Evolutionary conservation across 2,888 invertebrate species (phyloP).

Genomic region (Drosophila aldrichi): DNA sequence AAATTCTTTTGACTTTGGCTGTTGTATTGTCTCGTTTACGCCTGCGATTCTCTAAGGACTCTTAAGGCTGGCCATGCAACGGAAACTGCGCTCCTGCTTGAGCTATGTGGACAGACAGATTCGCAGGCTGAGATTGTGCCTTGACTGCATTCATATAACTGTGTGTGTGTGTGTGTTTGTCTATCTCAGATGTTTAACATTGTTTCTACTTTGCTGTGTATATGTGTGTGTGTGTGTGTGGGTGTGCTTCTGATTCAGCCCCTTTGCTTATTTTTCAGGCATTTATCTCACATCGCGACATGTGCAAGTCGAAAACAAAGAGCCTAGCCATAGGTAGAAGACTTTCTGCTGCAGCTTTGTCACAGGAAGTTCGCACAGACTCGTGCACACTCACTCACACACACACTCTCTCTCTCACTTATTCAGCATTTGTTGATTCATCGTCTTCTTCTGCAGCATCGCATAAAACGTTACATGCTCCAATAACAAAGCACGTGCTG

Average conservation of each 20-base stretch:
- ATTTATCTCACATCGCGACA: constrained; percentile 63
- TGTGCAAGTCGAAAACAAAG: constrained; percentile 54
- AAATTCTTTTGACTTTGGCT: constrained; percentile 28
- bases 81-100: constrained; percentile 54
- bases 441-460: constrained; percentile 53
- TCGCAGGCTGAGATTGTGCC: constrained; percentile 57
- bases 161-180: constrained; percentile 12
- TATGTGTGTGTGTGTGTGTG: neutral
- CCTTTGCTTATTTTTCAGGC: constrained; percentile 33
- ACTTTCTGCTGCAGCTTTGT: constrained; percentile 37
- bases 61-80: constrained; percentile 52
- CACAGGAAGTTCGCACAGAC: constrained; percentile 42
- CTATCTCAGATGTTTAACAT: constrained; percentile 2
- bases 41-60: constrained; percentile 73
- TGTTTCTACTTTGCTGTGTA: neutral
- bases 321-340: constrained; percentile 58
- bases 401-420: neutral
- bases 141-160: constrained; percentile 6
- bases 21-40: constrained; percentile 73
- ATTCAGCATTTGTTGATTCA: constrained; percentile 61
- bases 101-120: constrained; percentile 51
- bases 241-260: constrained; percentile 26
- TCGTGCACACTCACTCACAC: neutral
- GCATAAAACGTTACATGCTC: constrained; percentile 60
- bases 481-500: constrained; percentile 64